These are phyloP conservation scores for Limnodromus scolopaceus DNA, from an alignment of 2,797 vertebrate species.

Conservation along the genomic window DNA sequence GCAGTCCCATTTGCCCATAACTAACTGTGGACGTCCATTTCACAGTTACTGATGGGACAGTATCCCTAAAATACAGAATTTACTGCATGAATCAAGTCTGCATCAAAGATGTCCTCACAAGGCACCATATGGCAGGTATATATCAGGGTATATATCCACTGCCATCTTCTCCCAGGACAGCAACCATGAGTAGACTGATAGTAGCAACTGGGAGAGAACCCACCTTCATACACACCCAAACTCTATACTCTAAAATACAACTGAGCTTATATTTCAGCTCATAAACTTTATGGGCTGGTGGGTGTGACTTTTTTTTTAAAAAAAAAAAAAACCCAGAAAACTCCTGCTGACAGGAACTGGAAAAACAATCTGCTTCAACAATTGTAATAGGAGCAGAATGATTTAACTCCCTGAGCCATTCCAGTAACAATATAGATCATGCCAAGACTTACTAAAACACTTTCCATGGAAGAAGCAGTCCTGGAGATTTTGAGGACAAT, in stretches of 20 bases:
- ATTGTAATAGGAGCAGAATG: slow-evolving; percentile 7
- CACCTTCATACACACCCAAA: background rate
- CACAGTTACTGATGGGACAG: background rate
- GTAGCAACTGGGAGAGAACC: background rate
- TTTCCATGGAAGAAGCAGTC: background rate
- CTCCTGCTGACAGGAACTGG: slow-evolving; percentile 23
- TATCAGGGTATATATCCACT: background rate
- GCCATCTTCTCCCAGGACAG: background rate
- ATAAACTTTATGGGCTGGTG: slow-evolving; percentile 18
- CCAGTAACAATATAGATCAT: slow-evolving; percentile 35
- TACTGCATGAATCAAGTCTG: background rate
- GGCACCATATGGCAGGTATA: accelerated
- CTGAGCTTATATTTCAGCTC: background rate
- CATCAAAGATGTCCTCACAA: background rate
- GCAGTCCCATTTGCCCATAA: accelerated
- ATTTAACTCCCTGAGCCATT: slow-evolving; percentile 28
- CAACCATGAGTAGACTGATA: accelerated
- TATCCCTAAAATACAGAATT: background rate
- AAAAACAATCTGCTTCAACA: slow-evolving; percentile 56
- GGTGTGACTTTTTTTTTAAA: background rate
- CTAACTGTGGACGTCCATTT: accelerated
- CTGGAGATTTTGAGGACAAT: background rate
- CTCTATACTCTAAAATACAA: background rate
- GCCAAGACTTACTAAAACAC: slow-evolving; percentile 34
- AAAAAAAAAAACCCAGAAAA: background rate